phyloP scores from a whole-genome alignment of 2,797 vertebrate genomes.

The Adrianichthys oophorus region DNA sequence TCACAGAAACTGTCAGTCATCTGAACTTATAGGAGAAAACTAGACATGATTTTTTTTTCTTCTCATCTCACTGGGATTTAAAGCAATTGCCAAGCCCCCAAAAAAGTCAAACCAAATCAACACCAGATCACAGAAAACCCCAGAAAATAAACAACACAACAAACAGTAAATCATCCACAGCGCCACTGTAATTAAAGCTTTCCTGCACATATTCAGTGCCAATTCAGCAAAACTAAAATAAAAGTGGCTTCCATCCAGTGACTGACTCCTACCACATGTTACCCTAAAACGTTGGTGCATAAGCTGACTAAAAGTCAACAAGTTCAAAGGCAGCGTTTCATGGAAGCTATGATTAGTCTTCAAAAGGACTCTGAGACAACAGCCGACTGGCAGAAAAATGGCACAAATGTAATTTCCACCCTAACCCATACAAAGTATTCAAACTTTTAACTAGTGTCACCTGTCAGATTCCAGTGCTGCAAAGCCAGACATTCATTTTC shows the following conservation, averaged over 20 bases:
- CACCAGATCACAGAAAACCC: constrained; percentile 26
- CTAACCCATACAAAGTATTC: constrained; percentile 10
- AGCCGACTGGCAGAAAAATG: constrained; percentile 39
- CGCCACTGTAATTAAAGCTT: neutral
- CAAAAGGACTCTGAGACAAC: constrained; percentile 17
- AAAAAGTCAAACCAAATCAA: constrained; percentile 8
- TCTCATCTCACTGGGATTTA: constrained; percentile 16
- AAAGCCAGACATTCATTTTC: constrained; percentile 34
- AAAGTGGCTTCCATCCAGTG: neutral
- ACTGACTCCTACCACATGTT: neutral
- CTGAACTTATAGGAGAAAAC: constrained; percentile 1
- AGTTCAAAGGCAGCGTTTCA: constrained; percentile 21
- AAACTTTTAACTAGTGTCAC: constrained; percentile 64
- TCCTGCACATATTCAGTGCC: too few species aligned
- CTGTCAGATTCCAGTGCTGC: constrained; percentile 62
- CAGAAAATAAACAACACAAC: constrained; percentile 17
- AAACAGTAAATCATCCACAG: constrained; percentile 16
- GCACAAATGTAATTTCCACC: constrained; percentile 35
- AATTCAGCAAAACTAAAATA: constrained; percentile 10
- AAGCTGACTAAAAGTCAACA: constrained; percentile 7
- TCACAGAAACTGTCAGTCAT: neutral
- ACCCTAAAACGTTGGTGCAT: constrained; percentile 2
- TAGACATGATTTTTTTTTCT: neutral
- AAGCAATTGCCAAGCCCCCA: constrained; percentile 19
- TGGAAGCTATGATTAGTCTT: constrained; percentile 13